Base-by-base conservation (phyloP, 2,113 vertebrate genomes). In the Cygnus atratus region DNA sequence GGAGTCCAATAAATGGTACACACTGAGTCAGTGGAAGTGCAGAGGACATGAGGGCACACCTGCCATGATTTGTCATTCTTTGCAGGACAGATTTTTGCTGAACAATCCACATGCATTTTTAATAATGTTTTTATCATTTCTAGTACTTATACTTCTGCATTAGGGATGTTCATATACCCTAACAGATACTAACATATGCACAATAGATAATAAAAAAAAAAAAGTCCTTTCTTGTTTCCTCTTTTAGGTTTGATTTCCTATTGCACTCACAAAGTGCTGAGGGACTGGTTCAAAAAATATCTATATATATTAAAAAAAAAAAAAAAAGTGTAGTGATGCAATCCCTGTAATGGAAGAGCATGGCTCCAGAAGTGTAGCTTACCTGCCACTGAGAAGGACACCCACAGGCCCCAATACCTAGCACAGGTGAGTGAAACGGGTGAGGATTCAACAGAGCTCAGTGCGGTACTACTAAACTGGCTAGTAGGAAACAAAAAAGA, bases 181-280 rank as follows among this genome's bases (percentile, higher is more conserved):
- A 52, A 83, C 22, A 75, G 20, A 43, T 25, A 18, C 4, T 19
- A 61, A 13, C 7, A 31, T 9, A 25, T 39, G 13, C 26, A n/a
- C 10, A 26, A n/a, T 15, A 28, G 37, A 39, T 74, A 55, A 57
- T 18, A 13, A 68, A 68, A 84, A 71, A 78, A 24, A 70, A 77
- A 84, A 61, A 50, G 19, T 28, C 35, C 52, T 75, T 83, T 50
- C 37, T 28, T 75, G 78, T 74, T 90, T 18, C 17, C 44, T 41
- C 29, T 44, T 62, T 75, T 70, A 61, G 57, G 25, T 52, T 82
- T 68, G 7, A 16, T 58, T 92, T 86, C 33, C 46, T 58, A 41
- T 41, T 63, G 31, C 1, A 5, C 19, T 81, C 0, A 0, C 9
- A 5, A 5, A 70, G 15, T 0, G 3, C 48, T 48, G n/a, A 72